phyloP scores from a whole-genome alignment of 2,797 vertebrate genomes.

The Coregonus ussuriensis region DNA sequence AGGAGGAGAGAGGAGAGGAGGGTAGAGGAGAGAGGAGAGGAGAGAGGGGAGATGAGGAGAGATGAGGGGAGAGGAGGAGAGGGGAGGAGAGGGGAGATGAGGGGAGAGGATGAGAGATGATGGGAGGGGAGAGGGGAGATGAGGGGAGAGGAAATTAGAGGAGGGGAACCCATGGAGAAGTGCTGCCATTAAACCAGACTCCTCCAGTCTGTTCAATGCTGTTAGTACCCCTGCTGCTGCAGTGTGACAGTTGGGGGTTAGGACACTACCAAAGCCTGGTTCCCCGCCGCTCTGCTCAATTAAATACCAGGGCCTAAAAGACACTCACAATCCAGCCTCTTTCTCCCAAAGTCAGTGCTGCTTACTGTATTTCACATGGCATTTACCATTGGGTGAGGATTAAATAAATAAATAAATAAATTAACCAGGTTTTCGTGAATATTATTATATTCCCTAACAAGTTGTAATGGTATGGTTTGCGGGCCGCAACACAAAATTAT shows the following conservation, averaged over 20 bases:
- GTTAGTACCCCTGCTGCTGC: slow-evolving; percentile 12
- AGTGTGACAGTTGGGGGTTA: slow-evolving; percentile 16
- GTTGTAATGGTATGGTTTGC: neutral
- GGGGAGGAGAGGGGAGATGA: neutral
- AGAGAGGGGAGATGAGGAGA: no score
- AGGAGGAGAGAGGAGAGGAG: neutral
- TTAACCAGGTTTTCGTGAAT: neutral
- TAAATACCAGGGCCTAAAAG: slow-evolving; percentile 61
- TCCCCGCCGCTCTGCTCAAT: slow-evolving; percentile 64
- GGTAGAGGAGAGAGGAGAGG: no score
- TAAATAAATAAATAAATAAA: slow-evolving; percentile 41
- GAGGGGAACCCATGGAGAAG: neutral
- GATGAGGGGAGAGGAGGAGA: neutral
- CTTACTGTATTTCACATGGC: slow-evolving; percentile 55
- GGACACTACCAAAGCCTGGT: slow-evolving; percentile 64
- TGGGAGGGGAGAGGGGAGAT: no score
- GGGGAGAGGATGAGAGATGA: no score
- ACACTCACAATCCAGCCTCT: slow-evolving; percentile 48
- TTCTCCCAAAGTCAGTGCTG: slow-evolving; percentile 64
- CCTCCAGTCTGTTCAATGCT: slow-evolving; percentile 10
- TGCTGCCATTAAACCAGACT: neutral
- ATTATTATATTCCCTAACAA: neutral
- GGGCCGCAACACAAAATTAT: neutral
- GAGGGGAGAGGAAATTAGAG: neutral
- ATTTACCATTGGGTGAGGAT: slow-evolving; percentile 62